A percentile compares a stretch with the other conserved stretches of the same genome.
Conservation (phyloP, 2,888 invertebrate genomes). For the Andrena dorsata region DNA sequence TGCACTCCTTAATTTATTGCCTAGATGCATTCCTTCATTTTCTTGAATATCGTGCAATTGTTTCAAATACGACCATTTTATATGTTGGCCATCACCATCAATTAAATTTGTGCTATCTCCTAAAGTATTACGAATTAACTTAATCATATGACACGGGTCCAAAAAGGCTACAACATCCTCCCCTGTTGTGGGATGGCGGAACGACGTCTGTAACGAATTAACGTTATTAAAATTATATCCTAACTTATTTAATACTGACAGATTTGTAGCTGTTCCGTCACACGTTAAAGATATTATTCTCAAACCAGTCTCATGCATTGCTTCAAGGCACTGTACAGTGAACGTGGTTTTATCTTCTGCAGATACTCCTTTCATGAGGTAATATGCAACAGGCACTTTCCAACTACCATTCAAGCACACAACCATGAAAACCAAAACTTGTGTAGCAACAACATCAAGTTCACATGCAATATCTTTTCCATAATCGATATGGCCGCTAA, state of each 20-base stretch:
- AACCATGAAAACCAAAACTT: not conserved
- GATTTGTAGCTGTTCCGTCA: not conserved
- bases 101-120: not conserved
- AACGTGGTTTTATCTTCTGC: not conserved
- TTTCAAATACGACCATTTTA: conserved; percentile 58
- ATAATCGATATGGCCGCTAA: not conserved
- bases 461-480: not conserved
- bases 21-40: conserved; percentile 61
- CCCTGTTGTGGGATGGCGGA: not conserved
- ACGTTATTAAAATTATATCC: not conserved
- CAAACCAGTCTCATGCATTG: not conserved
- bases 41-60: conserved; percentile 61
- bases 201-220: not conserved
- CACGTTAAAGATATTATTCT: not conserved
- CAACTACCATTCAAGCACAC: not conserved
- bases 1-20: conserved; percentile 59
- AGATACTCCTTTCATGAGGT: not conserved
- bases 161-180: not conserved
- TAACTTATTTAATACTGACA: not conserved
- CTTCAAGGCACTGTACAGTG: not conserved
- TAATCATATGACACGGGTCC: conserved; percentile 70
- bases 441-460: not conserved
- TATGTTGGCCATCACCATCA: conserved; percentile 50
- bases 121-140: conserved; percentile 71
- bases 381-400: not conserved